Evolutionary conservation across 2,113 vertebrate genomes (phyloP).

Genomic region (Eudorcas thomsonii): DNA sequence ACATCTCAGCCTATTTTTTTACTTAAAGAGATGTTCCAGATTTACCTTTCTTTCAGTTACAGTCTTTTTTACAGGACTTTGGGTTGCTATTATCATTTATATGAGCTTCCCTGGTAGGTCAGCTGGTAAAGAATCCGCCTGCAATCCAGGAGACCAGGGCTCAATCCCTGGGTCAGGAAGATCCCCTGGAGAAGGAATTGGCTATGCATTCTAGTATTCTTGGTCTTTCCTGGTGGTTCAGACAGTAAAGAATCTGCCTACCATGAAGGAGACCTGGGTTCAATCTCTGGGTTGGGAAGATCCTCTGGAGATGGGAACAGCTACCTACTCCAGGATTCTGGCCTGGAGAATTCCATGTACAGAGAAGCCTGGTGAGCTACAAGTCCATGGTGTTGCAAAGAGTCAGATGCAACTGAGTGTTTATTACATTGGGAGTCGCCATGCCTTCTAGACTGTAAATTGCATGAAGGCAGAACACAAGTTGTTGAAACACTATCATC

Average conservation of each 20-base stretch:
- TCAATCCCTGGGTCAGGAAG: neutral
- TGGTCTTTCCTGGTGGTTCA: neutral
- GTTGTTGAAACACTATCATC: neutral
- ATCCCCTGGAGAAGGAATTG: neutral
- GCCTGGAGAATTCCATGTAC: neutral
- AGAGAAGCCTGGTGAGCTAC: neutral
- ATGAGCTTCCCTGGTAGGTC: neutral
- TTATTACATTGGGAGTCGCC: neutral
- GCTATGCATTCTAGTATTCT: neutral
- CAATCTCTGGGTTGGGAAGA: neutral
- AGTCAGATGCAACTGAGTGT: neutral
- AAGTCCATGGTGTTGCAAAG: neutral
- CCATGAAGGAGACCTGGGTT: neutral
- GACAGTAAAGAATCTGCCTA: neutral
- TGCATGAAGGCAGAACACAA: accelerated
- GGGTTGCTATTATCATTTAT: neutral
- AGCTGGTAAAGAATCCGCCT: neutral
- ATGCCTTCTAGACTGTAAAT: neutral
- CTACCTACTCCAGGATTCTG: neutral
- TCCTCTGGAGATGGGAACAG: accelerated
- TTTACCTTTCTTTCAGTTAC: neutral
- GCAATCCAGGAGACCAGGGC: accelerated
- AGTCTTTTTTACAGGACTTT: neutral
- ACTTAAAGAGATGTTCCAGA: neutral
- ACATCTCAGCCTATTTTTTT: neutral